Evolutionary conservation across 2,113 vertebrate genomes (phyloP), one percentile per base, ranked within the genome.

Genomic region (Ornithorhynchus anatinus): DNA sequence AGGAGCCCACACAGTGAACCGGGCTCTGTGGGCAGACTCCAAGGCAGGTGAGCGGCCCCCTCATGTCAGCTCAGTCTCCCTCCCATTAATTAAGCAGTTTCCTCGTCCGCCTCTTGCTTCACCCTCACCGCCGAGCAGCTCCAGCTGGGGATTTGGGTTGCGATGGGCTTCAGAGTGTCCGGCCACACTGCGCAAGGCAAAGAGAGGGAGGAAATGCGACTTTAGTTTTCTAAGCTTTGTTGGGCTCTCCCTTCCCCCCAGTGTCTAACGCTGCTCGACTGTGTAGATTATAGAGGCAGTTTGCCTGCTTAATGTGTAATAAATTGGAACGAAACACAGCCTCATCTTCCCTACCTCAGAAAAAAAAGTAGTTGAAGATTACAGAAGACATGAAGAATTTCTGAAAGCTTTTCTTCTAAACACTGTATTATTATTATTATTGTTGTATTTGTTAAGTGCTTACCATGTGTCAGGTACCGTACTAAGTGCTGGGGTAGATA

Each of bases 11-110:
- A 81, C 69, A 72, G 81, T 87, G 82, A 84, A 79, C 37, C 73
- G 75, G 64, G 68, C 68, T 89, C 59, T 83, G 84, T 67, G 82
- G 82, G 80, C 80, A 89, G 70, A 69, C 72, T 71, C 81, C 57
- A 60, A 83, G 75, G 69, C 68, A 65, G 79, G 79, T 78, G 77
- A 79, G 58, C 84, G 44, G 7, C 5, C 63, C 73, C 66, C 81
- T 72, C 75, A 79, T 85, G 79, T 82, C 88, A 87, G 76, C 84
- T 72, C 35, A 72, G 79, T 80, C 72, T 76, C 77, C 66, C 79
- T 71, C 82, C 59, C 64, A 27, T 68, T 52, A 72, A 58, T 64
- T 0, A 6, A 63, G 45, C 19, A 31, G 39, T 72, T 78, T 79
- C 62, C 69, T 80, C 50, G 62, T 54, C 37, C 14, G 10, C 13